Percentiles rank a stretch among this genome's conserved stretches.
These are phyloP conservation scores for Lissonota sp. DNA, from an alignment of 2,888 invertebrate species.

Conservation along the genomic window DNA sequence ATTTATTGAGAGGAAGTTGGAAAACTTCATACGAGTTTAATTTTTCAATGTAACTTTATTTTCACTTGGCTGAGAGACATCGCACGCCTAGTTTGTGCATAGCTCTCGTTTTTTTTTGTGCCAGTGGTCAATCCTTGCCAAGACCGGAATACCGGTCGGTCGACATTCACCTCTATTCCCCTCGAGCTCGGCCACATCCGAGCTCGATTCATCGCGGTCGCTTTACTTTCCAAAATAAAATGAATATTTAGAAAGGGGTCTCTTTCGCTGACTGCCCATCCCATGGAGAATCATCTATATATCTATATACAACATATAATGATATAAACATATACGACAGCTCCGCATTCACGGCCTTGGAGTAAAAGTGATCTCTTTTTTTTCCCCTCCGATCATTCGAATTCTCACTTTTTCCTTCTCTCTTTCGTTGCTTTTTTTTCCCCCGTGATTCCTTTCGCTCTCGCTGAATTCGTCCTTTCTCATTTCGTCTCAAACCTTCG, in stretches of 20 bases:
- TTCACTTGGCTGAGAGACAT: neutral
- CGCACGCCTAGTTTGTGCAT: neutral
- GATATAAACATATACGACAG: neutral
- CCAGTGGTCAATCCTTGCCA: slow-evolving; percentile 4
- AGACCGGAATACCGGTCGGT: slow-evolving; percentile 43
- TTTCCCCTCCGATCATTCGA: slow-evolving; percentile 26
- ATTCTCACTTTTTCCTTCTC: slow-evolving; percentile 44
- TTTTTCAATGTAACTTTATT: neutral
- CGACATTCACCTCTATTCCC: slow-evolving; percentile 55
- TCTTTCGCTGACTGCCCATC: slow-evolving; percentile 62
- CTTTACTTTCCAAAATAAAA: slow-evolving; percentile 79
- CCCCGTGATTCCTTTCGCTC: slow-evolving; percentile 42
- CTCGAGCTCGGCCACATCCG: slow-evolving; percentile 21
- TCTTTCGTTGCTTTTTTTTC: slow-evolving; percentile 37
- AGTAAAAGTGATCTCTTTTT: slow-evolving; percentile 80
- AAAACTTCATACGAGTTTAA: too few species aligned
- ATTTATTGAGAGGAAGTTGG: too few species aligned
- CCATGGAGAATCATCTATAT: slow-evolving; percentile 39
- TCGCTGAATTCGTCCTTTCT: slow-evolving; percentile 12
- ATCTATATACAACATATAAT: slow-evolving; percentile 1
- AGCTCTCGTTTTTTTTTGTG: neutral
- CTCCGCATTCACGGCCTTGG: slow-evolving; percentile 68
- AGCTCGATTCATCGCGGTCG: slow-evolving; percentile 46
- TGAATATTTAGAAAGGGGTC: slow-evolving; percentile 81
- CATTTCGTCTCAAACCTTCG: slow-evolving; percentile 18